phyloP scores from a whole-genome alignment of 1,140 invertebrate genomes.

The Coptotermes formosanus region DNA sequence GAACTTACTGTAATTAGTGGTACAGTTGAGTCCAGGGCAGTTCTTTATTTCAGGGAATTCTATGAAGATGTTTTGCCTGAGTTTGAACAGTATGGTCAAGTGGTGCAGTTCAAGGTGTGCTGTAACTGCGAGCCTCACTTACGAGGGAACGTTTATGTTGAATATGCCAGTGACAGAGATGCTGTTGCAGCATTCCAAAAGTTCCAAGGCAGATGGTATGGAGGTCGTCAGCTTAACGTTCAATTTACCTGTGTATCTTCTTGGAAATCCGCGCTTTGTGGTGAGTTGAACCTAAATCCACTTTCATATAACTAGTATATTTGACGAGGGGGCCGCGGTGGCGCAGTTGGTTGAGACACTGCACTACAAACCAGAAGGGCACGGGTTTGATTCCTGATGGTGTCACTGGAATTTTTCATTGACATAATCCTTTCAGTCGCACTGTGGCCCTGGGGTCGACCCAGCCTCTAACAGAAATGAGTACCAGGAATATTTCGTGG shows the following conservation, averaged over 20 bases:
- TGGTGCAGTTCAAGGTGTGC: conserved; percentile 80
- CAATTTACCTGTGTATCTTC: conserved; percentile 75
- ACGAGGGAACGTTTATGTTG: conserved; percentile 87
- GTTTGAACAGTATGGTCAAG: conserved; percentile 73
- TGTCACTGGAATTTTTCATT: too few relatives aligned
- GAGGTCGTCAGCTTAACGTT: conserved; percentile 75
- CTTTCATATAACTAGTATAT: too few relatives aligned
- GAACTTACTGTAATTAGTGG: too few relatives aligned
- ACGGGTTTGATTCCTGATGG: too few relatives aligned
- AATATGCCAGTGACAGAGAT: conserved; percentile 68
- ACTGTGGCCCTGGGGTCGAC: too few relatives aligned
- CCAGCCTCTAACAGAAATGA: too few relatives aligned
- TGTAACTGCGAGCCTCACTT: conserved; percentile 84
- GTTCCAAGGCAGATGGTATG: conserved; percentile 88
- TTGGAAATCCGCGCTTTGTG: conserved; percentile 89
- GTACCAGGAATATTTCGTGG: too few relatives aligned
- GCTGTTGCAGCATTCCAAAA: conserved; percentile 70
- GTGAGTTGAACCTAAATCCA: conserved; percentile 50
- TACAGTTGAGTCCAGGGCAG: not conserved
- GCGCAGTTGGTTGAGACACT: too few relatives aligned
- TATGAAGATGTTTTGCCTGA: conserved; percentile 84
- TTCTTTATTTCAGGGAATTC: conserved; percentile 64
- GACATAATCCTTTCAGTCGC: too few relatives aligned
- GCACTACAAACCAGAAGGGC: too few relatives aligned
- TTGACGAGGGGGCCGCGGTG: too few relatives aligned